Base-by-base conservation (phyloP, 1,140 invertebrate species). In the Drosophila burlai region DNA sequence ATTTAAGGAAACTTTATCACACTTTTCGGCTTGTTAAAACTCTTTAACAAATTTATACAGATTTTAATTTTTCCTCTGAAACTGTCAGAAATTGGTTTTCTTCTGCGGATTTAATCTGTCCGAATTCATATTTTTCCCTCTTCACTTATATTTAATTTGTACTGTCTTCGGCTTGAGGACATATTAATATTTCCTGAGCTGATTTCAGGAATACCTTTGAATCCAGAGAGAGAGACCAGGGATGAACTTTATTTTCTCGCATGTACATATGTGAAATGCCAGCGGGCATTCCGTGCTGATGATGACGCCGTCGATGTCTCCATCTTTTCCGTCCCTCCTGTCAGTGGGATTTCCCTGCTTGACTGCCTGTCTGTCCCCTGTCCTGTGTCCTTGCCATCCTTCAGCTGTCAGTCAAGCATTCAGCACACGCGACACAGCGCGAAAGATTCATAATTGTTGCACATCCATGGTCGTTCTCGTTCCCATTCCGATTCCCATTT, bases 401-500 rank as follows among this genome's bases (percentile, higher is more conserved):
- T 89, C 84, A 87, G 68, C 81, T 84, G 85, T 81, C 84, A 72
- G 77, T 74, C 80, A 83, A 68, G 68, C 68, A 62, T 68, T 89
- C 80, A 84, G 72, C 55, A 73, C 71, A 74, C 73, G 85, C 73
- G 84, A 60, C 84, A 72, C 67, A 77, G 67, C 73, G 67, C 76
- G 82, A 84, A 76, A 64, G 77, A 90, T 89, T 89, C 81, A 89
- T 89, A 89, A 89, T 89, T 89, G 84, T 90, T 80, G 81, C 83
- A 79, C 68, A 72, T 62, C 45, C 60, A 81, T 45, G 55, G 34
- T 38, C 46, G 47, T 73, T 29, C 34, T 21, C 61, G 36, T 55
- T 43, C 31, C 26, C 62, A 64, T 45, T 62, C 36, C 16, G 58
- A 75, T 62, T 62, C n/a, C 54, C 34, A 59, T 64, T 38, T 45